Evolutionary conservation across 2,113 vertebrate genomes (phyloP).

Genomic region (Tor tambroides): DNA sequence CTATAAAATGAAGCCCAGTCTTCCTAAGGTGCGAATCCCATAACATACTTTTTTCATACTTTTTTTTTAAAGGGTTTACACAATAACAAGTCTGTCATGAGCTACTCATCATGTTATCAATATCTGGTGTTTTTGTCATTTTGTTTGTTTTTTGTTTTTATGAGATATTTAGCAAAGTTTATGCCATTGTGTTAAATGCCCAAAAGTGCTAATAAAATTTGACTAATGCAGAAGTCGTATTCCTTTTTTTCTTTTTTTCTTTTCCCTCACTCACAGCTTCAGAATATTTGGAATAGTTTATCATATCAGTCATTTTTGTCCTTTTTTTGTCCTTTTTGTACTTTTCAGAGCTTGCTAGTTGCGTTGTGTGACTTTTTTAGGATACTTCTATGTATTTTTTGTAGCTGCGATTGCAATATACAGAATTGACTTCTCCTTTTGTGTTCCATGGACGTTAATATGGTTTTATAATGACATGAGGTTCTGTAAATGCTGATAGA

Average conservation of each 20-base stretch:
- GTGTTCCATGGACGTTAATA: neutral
- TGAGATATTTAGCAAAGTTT: neutral
- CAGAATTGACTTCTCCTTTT: neutral
- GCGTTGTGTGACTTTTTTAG: neutral
- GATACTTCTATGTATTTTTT: neutral
- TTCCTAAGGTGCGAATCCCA: conserved; percentile 88
- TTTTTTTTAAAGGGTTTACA: too few relatives aligned
- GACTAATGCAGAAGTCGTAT: neutral
- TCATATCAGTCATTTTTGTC: neutral
- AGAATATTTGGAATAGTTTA: neutral
- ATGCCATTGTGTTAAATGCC: neutral
- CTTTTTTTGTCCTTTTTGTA: neutral
- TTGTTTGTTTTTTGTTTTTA: neutral
- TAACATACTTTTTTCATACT: neutral
- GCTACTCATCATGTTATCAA: neutral
- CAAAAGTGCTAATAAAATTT: neutral
- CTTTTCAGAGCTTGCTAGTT: neutral
- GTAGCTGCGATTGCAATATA: neutral
- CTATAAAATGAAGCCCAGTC: conserved; percentile 86
- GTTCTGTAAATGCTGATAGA: neutral
- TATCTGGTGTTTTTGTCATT: neutral
- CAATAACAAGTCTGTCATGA: too few relatives aligned
- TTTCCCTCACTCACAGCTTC: neutral
- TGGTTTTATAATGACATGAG: neutral
- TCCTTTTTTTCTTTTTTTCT: neutral